Base-by-base conservation (phyloP, 2,113 vertebrate genomes). In the Colinus virginianus region DNA sequence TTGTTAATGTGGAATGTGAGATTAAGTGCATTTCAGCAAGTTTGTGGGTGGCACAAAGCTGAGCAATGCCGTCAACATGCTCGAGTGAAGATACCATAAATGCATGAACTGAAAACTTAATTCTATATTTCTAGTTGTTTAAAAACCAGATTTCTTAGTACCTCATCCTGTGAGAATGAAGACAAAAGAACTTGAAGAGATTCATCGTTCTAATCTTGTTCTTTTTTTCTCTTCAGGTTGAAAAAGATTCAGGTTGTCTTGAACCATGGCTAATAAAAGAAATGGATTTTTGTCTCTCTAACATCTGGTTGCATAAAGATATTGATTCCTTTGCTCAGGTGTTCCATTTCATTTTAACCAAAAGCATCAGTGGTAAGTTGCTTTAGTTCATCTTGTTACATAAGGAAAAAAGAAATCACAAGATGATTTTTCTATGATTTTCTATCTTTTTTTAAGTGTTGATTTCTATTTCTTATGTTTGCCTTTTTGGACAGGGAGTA, bases 211-310 rank as follows among this genome's bases (percentile, higher is more conserved):
- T 51, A 78, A 10, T 74, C n/a, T 17, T 70, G 1, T 67, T 56
- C 19, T 22, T 25, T 78, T 78, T 85, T 94, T 58, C 13, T 82
- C 67, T 90, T 88, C 94, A 99, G 99, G 96, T 87, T 92, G 98
- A 98, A 88, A 98, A 97, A 90, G 98, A 98, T 87, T 90, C 55
- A 3, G 98, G 98, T 66, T 98, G 97, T 34, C 95, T 99, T 94
- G 98, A 99, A 68, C 98, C 98, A 0, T 99, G 98, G 99, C 77
- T 99, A 93, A 90, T 98, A 94, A 98, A 98, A 90, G 98, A 99
- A 96, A 99, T 99, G 98, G 99, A 99, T 95, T 96, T 98, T 49
- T 99, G 99, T 97, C 98, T 99, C 85, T 98, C 98, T 78, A 98
- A 97, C 84, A 98, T 99, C 84, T 99, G 99, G 98, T 94, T 99